These are phyloP conservation scores for Homarus americanus DNA, from an alignment of 1,140 invertebrate genomes.

Conservation along the genomic window DNA sequence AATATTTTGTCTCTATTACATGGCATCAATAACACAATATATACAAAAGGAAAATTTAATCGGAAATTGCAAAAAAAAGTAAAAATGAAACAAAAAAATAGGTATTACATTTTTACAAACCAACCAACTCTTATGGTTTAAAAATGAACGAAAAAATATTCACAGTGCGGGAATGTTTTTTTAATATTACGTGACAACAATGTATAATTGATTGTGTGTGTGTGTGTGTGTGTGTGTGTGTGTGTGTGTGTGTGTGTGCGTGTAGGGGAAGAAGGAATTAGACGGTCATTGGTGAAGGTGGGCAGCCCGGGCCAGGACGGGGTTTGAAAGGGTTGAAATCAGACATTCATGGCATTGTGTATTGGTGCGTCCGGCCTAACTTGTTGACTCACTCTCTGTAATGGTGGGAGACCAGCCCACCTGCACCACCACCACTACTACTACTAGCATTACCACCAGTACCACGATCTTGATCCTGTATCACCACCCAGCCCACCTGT, in stretches of 20 bases:
- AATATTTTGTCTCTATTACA: too few species aligned
- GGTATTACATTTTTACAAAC: too few species aligned
- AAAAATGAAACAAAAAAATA: too few species aligned
- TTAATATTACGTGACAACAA: too few species aligned
- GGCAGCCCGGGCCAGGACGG: neutral
- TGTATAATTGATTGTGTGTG: neutral
- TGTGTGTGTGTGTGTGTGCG: neutral
- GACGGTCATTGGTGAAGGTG: too few species aligned
- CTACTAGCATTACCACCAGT: neutral
- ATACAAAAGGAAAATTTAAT: too few species aligned
- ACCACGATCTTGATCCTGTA: neutral
- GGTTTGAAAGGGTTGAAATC: constrained; percentile 20
- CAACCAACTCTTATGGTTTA: too few species aligned
- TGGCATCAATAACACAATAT: too few species aligned
- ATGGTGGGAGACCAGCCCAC: neutral
- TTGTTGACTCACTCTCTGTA: constrained; percentile 24
- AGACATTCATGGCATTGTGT: constrained; percentile 29
- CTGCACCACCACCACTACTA: neutral
- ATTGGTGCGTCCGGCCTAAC: neutral
- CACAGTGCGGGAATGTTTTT: too few species aligned
- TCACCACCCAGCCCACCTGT: neutral
- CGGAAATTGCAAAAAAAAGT: too few species aligned
- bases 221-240: constrained; percentile 16
- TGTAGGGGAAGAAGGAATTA: neutral
- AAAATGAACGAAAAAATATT: too few species aligned